These are phyloP conservation scores for Bombus cullumanus DNA, from an alignment of 1,140 invertebrate genomes.

Conservation along the genomic window DNA sequence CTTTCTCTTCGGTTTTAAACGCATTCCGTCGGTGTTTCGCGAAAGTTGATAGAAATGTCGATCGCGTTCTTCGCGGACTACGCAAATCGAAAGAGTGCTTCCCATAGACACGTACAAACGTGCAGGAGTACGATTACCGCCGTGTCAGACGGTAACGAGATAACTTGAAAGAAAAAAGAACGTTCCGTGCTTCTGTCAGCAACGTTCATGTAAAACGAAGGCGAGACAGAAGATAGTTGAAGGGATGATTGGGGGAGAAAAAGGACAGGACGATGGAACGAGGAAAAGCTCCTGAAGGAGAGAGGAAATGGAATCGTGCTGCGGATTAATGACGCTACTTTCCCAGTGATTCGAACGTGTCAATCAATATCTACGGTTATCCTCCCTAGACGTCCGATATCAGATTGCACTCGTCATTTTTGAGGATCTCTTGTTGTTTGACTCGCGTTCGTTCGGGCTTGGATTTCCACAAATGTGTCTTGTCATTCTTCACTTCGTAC, in stretches of 20 bases:
- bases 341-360: conserved; percentile 56
- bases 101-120: background rate
- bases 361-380: conserved; percentile 41
- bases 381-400: conserved; percentile 28
- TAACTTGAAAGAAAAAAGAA: conserved; percentile 56
- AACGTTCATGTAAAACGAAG: conserved; percentile 30
- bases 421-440: conserved; percentile 56
- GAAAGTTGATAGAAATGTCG: background rate
- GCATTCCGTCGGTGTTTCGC: too few relatives aligned
- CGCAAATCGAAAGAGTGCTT: background rate
- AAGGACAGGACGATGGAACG: background rate
- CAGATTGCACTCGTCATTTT: conserved; percentile 46
- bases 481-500: background rate
- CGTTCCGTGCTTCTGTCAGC: conserved; percentile 21
- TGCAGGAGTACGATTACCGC: conserved; percentile 37
- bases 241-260: background rate
- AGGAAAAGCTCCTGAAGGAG: background rate
- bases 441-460: conserved; percentile 13
- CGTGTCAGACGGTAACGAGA: conserved; percentile 55
- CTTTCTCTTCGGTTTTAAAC: background rate
- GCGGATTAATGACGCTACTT: conserved; percentile 63
- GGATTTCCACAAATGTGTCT: conserved; percentile 8
- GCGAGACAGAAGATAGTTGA: background rate
- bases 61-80: background rate
- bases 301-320: conserved; percentile 47